Percentiles rank a stretch among this genome's conserved stretches.
Conservation (phyloP, 2,888 invertebrate genomes). For the Melikaiella ostensackeni region DNA sequence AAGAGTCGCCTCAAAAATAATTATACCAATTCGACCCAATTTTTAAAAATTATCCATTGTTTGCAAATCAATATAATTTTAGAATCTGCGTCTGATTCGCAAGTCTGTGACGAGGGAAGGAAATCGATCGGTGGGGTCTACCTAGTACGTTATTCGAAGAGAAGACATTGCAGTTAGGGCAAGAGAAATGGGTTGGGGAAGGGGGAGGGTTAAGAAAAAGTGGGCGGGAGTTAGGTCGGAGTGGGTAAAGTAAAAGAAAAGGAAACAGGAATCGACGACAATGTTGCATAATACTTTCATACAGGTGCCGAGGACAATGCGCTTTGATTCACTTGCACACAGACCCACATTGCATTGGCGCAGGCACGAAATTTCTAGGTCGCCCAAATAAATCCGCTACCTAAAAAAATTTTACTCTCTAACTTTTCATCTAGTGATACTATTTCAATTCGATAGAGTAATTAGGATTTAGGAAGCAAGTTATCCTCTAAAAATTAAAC, state of each 20-base stretch:
- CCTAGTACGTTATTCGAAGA: constrained; percentile 1
- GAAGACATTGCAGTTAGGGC: neutral
- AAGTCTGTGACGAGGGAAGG: neutral
- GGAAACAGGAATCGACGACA: constrained; percentile 40
- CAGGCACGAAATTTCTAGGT: neutral
- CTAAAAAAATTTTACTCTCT: neutral
- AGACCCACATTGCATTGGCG: constrained; percentile 5
- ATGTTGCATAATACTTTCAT: constrained; percentile 55
- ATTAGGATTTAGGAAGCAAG: neutral
- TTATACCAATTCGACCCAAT: too few relatives aligned
- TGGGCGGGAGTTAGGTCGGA: neutral
- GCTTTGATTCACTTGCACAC: constrained; percentile 44
- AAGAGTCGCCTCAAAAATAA: too few relatives aligned
- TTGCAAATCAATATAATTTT: neutral
- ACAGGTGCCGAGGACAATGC: constrained; percentile 53
- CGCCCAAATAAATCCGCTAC: neutral
- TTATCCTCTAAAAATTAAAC: neutral
- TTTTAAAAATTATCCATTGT: too few relatives aligned
- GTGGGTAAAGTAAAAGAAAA: constrained; percentile 23
- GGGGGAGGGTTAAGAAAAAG: neutral
- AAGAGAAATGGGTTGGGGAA: neutral
- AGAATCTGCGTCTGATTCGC: neutral
- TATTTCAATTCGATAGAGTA: neutral
- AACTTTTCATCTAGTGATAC: neutral
- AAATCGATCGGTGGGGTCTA: constrained; percentile 12